Conservation (phyloP, 2,888 invertebrate genomes). For the Rotaria macrura region DNA sequence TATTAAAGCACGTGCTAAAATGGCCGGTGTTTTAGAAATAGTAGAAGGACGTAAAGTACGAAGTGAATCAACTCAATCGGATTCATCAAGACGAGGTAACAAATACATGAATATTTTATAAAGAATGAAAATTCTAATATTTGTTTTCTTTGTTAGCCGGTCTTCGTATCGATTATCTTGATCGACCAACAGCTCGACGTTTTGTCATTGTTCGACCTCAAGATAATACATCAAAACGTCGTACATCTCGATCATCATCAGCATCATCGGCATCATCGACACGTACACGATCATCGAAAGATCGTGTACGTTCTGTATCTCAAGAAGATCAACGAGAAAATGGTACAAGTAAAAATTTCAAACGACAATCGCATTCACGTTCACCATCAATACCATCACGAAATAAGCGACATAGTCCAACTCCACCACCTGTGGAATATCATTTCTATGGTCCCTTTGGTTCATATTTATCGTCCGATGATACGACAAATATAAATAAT, state of each 20-base stretch:
- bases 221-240: not conserved
- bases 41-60: not conserved
- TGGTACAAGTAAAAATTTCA: not conserved
- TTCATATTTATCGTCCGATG: not conserved
- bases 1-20: not conserved
- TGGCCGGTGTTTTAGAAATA: not conserved
- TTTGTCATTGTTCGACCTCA: not conserved
- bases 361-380: not conserved
- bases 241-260: not conserved
- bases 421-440: not conserved
- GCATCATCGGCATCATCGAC: not conserved
- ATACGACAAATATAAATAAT: not conserved
- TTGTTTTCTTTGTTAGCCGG: not conserved
- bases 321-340: not conserved
- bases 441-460: not conserved
- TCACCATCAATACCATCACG: not conserved
- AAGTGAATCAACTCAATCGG: not conserved
- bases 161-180: slow-evolving; percentile 2
- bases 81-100: not conserved
- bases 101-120: too few relatives aligned
- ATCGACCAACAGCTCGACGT: not conserved
- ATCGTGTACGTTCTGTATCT: not conserved
- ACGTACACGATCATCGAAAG: not conserved
- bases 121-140: not conserved
- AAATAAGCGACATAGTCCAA: not conserved